Conservation (phyloP, 2,797 vertebrate genomes). For the Trematomus bernacchii region DNA sequence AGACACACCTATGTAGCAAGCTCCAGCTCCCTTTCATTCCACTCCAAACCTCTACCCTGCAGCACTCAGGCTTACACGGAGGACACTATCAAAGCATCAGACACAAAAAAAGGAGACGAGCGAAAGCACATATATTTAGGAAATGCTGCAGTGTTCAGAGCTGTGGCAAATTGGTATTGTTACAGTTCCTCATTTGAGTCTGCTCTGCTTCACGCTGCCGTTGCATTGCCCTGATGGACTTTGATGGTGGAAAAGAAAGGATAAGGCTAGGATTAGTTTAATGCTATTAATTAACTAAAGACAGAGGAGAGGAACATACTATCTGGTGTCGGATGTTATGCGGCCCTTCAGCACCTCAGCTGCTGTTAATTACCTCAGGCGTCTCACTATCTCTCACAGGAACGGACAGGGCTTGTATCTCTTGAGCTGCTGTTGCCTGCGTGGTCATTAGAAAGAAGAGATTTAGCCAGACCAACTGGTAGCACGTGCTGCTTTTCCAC, state of each 20-base stretch:
- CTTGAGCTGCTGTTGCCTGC: conserved; percentile 55
- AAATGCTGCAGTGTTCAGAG: conserved; percentile 67
- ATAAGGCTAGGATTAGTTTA: conserved; percentile 77
- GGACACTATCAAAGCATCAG: conserved; percentile 76
- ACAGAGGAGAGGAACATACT: conserved; percentile 69
- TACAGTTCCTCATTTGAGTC: conserved; percentile 66
- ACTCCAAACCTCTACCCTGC: conserved; percentile 69
- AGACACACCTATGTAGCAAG: conserved; percentile 69
- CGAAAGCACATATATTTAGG: conserved; percentile 71
- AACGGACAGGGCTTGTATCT: conserved; percentile 59
- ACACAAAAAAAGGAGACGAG: conserved; percentile 36
- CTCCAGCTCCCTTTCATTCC: conserved; percentile 70
- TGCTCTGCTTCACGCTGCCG: conserved; percentile 57
- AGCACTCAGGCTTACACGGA: conserved; percentile 69
- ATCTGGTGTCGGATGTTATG: conserved; percentile 69
- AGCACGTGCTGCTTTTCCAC: conserved; percentile 34
- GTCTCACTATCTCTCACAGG: conserved; percentile 64
- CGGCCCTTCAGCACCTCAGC: conserved; percentile 71
- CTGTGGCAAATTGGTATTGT: conserved; percentile 75
- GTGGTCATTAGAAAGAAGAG: conserved; percentile 65
- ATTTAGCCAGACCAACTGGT: conserved; percentile 47
- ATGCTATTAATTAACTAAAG: conserved; percentile 81
- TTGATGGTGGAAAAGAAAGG: conserved; percentile 69
- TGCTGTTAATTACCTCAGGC: conserved; percentile 78
- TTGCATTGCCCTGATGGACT: conserved; percentile 69